phyloP scores from a whole-genome alignment of 1,140 invertebrate species.

The Aricia agestis region DNA sequence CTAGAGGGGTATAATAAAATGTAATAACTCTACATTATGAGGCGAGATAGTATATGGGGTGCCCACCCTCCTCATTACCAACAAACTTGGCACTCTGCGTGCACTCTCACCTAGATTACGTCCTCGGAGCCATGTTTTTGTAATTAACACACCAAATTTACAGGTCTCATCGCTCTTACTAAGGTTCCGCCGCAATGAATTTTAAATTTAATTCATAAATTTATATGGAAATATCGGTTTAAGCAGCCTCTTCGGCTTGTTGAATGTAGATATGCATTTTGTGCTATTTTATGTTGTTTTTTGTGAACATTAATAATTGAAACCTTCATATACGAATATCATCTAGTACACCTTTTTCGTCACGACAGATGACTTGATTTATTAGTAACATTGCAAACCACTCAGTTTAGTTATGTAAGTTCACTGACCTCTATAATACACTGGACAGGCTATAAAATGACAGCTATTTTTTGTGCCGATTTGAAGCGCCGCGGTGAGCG shows the following conservation, averaged over 20 bases:
- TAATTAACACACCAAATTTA: constrained; percentile 12
- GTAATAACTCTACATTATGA: constrained; percentile 3
- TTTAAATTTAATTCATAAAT: constrained; percentile 1
- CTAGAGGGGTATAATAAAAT: neutral
- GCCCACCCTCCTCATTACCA: neutral
- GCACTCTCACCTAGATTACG: constrained; percentile 19
- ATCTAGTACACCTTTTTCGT: too few species aligned
- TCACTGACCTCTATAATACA: too few species aligned
- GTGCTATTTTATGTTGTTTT: neutral
- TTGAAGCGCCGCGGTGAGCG: too few species aligned
- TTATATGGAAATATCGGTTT: constrained; percentile 1
- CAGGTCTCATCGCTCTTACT: constrained; percentile 11
- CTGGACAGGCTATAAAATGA: too few species aligned
- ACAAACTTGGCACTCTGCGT: constrained; percentile 12
- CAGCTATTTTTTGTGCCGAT: too few species aligned
- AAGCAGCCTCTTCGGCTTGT: neutral
- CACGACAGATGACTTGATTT: too few species aligned
- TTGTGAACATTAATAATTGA: too few species aligned
- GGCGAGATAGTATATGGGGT: neutral
- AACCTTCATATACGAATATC: too few species aligned
- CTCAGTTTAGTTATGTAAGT: too few species aligned
- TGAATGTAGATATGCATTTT: neutral
- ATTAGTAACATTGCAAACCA: too few species aligned
- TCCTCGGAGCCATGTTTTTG: constrained; percentile 17
- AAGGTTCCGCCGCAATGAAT: constrained; percentile 9